These are phyloP conservation scores for Perizoma affinitatum DNA, from an alignment of 2,888 invertebrate genomes.

Conservation along the genomic window DNA sequence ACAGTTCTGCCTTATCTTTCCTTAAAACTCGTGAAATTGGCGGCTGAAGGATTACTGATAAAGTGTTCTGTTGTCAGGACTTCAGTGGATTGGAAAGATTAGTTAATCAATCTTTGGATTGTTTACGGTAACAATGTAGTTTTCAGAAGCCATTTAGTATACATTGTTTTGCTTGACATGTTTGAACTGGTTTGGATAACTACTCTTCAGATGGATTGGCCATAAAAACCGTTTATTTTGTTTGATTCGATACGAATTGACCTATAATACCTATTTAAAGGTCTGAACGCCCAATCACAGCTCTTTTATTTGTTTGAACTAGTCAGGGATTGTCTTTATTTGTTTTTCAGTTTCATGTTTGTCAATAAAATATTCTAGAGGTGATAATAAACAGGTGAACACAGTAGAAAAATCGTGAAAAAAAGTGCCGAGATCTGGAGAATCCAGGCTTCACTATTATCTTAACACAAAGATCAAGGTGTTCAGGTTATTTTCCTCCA, in stretches of 20 bases:
- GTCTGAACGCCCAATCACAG: too few relatives aligned
- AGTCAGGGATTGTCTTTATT: too few relatives aligned
- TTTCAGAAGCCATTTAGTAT: slow-evolving; percentile 13
- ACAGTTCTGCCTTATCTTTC: slow-evolving; percentile 37
- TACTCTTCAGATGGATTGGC: not conserved
- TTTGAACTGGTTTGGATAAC: not conserved
- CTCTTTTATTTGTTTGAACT: too few relatives aligned
- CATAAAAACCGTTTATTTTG: not conserved
- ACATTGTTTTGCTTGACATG: not conserved
- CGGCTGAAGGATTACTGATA: slow-evolving; percentile 45
- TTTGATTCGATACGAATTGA: not conserved
- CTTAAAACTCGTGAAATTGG: slow-evolving; percentile 38
- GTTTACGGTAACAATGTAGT: slow-evolving; percentile 31
- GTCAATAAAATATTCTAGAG: too few relatives aligned
- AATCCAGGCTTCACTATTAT: too few relatives aligned
- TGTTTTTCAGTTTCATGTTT: too few relatives aligned
- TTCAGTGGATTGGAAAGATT: slow-evolving; percentile 41
- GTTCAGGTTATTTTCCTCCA: too few relatives aligned
- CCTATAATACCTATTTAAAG: too few relatives aligned
- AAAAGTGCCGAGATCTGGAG: too few relatives aligned
- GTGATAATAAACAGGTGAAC: too few relatives aligned
- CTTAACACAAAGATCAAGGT: too few relatives aligned
- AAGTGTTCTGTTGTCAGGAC: slow-evolving; percentile 40
- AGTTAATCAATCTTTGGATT: slow-evolving; percentile 43
- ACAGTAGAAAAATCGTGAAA: too few relatives aligned